Percentiles rank a stretch among this genome's conserved stretches.
Conservation (phyloP, 1,140 invertebrate species). For the Drosophila repletoides region DNA sequence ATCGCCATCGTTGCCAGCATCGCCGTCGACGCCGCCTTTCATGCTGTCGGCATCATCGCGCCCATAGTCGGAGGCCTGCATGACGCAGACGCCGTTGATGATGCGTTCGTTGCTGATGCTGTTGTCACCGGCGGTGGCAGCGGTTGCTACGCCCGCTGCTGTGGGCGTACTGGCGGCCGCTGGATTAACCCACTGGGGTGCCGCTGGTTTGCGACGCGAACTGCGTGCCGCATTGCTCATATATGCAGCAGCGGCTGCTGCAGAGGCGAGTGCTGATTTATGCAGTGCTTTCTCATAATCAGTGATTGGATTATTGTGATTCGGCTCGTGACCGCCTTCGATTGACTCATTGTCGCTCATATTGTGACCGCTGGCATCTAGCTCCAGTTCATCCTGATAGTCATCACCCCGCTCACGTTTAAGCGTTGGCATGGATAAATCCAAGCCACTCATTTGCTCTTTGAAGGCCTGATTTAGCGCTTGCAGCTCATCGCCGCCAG, state of each 20-base stretch:
- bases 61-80: conserved; percentile 88
- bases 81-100: conserved; percentile 95
- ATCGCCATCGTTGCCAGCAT: conserved; percentile 82
- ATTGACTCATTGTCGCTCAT: conserved; percentile 90
- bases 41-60: conserved; percentile 93
- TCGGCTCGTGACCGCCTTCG: conserved; percentile 82
- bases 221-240: conserved; percentile 68
- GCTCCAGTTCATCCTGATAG: conserved; percentile 88
- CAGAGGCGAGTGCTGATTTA: conserved; percentile 71
- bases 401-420: conserved; percentile 88
- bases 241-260: conserved; percentile 57
- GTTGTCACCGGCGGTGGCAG: not conserved
- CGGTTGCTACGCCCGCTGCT: conserved; percentile 13
- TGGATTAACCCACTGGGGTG: conserved; percentile 98
- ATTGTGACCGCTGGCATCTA: conserved; percentile 86
- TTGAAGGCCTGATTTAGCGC: conserved; percentile 86
- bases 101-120: conserved; percentile 88
- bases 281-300: conserved; percentile 81
- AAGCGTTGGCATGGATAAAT: conserved; percentile 90
- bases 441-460: conserved; percentile 90
- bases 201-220: conserved; percentile 92
- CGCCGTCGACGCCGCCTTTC: conserved; percentile 57
- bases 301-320: conserved; percentile 84
- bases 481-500: conserved; percentile 83
- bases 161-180: conserved; percentile 83